These are phyloP conservation scores for Suncus etruscus DNA, from an alignment of 2,113 vertebrate genomes.

Conservation along the genomic window DNA sequence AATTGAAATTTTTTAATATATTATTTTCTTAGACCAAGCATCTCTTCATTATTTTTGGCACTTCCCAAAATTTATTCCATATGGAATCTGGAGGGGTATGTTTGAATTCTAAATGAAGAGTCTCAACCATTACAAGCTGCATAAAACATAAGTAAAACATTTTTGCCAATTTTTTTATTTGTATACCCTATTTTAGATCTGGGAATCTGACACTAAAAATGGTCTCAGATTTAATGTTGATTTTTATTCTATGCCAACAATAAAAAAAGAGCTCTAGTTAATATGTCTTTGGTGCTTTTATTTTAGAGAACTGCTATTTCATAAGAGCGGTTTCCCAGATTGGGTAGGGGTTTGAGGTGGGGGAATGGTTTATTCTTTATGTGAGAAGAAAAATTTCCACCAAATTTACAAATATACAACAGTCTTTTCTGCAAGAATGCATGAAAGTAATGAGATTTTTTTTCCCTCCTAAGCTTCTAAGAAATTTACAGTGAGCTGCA, in stretches of 20 bases:
- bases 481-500: slow-evolving; percentile 58
- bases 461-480: background rate
- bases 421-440: slow-evolving; percentile 66
- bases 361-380: slow-evolving; percentile 64
- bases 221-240: slow-evolving; percentile 79
- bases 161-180: slow-evolving; percentile 81
- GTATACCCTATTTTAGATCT: slow-evolving; percentile 80
- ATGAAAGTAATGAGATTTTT: slow-evolving; percentile 66
- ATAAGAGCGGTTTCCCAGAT: slow-evolving; percentile 66
- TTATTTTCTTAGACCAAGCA: slow-evolving; percentile 72
- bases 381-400: slow-evolving; percentile 73
- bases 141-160: slow-evolving; percentile 80
- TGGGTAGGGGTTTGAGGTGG: slow-evolving; percentile 44
- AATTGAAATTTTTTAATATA: slow-evolving; percentile 75
- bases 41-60: slow-evolving; percentile 80
- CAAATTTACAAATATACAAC: slow-evolving; percentile 73
- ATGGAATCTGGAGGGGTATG: slow-evolving; percentile 73
- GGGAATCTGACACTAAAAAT: slow-evolving; percentile 81
- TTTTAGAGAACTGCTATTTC: slow-evolving; percentile 74
- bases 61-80: slow-evolving; percentile 77
- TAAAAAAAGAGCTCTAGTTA: slow-evolving; percentile 63
- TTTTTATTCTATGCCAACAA: slow-evolving; percentile 77
- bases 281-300: slow-evolving; percentile 73
- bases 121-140: slow-evolving; percentile 77
- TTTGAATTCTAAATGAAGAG: slow-evolving; percentile 80